Evolutionary conservation across 30 jellyfish, hydroid and myxozoan genomes (phyloP).

Genomic region (Hydra vulgaris): DNA sequence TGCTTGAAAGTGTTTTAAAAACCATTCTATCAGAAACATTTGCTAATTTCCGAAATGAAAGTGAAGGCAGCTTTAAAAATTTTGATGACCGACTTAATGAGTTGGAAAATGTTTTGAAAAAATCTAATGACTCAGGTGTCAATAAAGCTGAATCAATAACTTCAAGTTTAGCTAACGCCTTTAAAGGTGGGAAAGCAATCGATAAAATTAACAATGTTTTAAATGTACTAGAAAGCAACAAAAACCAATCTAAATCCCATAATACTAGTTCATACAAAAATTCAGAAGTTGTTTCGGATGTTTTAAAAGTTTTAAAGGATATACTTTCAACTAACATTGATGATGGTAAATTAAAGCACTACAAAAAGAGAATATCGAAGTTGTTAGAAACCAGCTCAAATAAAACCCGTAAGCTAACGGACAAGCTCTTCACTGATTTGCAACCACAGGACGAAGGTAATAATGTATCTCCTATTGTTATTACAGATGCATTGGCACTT

Average conservation of each 20-base stretch:
- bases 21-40: slow-evolving; percentile 70
- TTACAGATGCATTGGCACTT: slow-evolving; percentile 73
- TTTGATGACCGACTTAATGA: slow-evolving; percentile 17
- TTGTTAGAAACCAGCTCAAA: slow-evolving; percentile 69
- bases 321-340: slow-evolving; percentile 55
- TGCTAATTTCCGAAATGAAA: slow-evolving; percentile 49
- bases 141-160: slow-evolving; percentile 50
- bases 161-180: slow-evolving; percentile 44
- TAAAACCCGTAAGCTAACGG: slow-evolving; percentile 59
- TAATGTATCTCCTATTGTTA: slow-evolving; percentile 52
- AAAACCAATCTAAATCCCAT: slow-evolving; percentile 6
- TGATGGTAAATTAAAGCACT: slow-evolving; percentile 43
- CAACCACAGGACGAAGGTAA: slow-evolving; percentile 40
- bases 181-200: slow-evolving; percentile 66
- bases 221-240: slow-evolving; percentile 36
- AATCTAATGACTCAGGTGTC: neutral
- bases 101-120: slow-evolving; percentile 10
- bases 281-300: slow-evolving; percentile 83
- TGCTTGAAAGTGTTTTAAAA: slow-evolving; percentile 69
- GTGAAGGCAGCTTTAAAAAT: neutral
- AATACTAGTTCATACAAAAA: slow-evolving; percentile 25
- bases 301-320: slow-evolving; percentile 75
- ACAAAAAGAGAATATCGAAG: slow-evolving; percentile 65
- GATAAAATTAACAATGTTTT: slow-evolving; percentile 59
- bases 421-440: slow-evolving; percentile 61